phyloP scores from a whole-genome alignment of 2,113 vertebrate species.

The Corythornis cristatus region DNA sequence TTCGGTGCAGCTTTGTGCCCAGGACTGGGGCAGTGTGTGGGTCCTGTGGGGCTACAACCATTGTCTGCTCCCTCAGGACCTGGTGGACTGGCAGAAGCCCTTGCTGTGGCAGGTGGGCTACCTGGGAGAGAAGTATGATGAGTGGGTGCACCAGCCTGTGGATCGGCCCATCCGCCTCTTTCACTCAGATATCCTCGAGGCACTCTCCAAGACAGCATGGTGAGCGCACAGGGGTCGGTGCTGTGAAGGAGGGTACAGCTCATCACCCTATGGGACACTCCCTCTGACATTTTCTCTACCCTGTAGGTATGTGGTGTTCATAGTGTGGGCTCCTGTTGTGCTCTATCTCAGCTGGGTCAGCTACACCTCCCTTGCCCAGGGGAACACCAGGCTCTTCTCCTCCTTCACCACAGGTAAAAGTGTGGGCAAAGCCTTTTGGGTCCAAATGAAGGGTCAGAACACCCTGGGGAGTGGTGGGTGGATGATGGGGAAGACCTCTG shows the following conservation, averaged over 20 bases:
- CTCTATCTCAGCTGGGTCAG: conserved; percentile 87
- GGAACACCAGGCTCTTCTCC: conserved; percentile 80
- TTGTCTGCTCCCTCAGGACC: conserved; percentile 79
- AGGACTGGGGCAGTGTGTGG: background rate
- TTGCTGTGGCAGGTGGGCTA: conserved; percentile 95
- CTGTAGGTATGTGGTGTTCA: conserved; percentile 88
- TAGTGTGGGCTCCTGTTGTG: conserved; percentile 90
- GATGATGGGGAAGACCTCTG: background rate
- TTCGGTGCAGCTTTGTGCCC: background rate
- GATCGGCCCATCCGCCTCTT: conserved; percentile 93
- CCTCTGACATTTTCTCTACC: background rate
- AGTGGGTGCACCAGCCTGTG: conserved; percentile 97
- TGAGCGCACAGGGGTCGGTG: conserved; percentile 47
- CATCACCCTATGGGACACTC: accelerated
- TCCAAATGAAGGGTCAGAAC: background rate
- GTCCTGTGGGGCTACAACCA: background rate
- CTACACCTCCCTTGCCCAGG: conserved; percentile 83
- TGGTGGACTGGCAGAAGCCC: conserved; percentile 95
- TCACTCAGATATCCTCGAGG: conserved; percentile 87
- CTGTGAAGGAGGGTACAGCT: accelerated
- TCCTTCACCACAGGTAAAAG: conserved; percentile 78
- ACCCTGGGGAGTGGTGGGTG: background rate
- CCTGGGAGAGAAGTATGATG: conserved; percentile 91
- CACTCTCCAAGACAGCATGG: conserved; percentile 91
- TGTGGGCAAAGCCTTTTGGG: background rate